These are phyloP conservation scores for Colletes gigas DNA, from an alignment of 1,140 invertebrate genomes.

Conservation along the genomic window DNA sequence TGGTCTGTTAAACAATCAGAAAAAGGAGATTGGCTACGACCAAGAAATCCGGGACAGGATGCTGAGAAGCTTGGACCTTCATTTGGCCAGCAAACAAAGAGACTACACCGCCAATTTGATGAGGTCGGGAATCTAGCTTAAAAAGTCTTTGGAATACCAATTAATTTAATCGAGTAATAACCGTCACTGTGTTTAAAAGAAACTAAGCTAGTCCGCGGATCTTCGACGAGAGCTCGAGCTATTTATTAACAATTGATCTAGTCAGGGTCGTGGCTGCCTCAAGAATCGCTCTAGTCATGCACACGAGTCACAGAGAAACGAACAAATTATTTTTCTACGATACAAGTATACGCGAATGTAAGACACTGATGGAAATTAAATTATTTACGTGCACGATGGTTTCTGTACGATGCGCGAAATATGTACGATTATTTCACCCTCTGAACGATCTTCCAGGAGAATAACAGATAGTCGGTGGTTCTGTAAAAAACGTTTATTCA, in stretches of 20 bases:
- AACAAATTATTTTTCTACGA: slow-evolving; percentile 37
- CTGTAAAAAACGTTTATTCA: slow-evolving; percentile 70
- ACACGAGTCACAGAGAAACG: background rate
- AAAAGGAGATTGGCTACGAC: slow-evolving; percentile 24
- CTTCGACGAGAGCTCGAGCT: background rate
- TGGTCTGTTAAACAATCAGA: background rate
- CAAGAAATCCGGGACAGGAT: slow-evolving; percentile 71
- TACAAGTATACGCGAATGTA: background rate
- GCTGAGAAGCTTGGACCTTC: slow-evolving; percentile 74
- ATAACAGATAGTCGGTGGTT: background rate
- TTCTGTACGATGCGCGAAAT: background rate
- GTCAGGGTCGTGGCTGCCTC: slow-evolving; percentile 14
- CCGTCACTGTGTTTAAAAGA: no score
- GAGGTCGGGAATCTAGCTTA: slow-evolving; percentile 55
- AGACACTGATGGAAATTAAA: background rate
- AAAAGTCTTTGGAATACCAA: background rate
- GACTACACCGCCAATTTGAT: slow-evolving; percentile 76
- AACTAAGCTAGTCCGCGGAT: no score
- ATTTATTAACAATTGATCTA: slow-evolving; percentile 9
- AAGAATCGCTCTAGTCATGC: slow-evolving; percentile 30
- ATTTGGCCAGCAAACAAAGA: slow-evolving; percentile 75
- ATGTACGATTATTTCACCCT: background rate
- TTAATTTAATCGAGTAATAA: background rate
- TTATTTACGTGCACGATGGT: background rate
- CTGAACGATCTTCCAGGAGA: background rate